phyloP scores from a whole-genome alignment of 2,797 vertebrate species.

The Siniperca undulata region DNA sequence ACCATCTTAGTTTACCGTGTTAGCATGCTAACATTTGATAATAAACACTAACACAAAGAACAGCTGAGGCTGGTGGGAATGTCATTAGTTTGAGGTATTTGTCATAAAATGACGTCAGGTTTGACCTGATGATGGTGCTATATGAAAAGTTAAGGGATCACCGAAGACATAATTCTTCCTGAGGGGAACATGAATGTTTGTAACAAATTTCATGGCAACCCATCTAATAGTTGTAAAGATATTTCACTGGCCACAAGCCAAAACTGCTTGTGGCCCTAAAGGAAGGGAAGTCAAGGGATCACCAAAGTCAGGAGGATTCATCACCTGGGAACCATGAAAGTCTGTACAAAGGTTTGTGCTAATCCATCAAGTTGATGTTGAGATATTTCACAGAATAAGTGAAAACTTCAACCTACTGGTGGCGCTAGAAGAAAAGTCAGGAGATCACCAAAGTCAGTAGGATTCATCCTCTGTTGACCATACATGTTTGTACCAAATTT shows the following conservation, averaged over 20 bases:
- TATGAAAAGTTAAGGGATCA: background rate
- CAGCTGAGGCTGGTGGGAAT: background rate
- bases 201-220: background rate
- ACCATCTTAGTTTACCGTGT: background rate
- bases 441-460: background rate
- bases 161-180: background rate
- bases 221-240: background rate
- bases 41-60: background rate
- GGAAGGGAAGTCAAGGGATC: background rate
- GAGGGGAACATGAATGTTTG: background rate
- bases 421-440: background rate
- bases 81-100: background rate
- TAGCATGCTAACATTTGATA: background rate
- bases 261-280: background rate
- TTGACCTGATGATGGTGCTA: no score
- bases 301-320: background rate
- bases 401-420: background rate
- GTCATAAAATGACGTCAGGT: background rate
- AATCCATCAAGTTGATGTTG: background rate
- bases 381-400: background rate
- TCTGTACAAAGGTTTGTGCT: background rate
- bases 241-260: conserved; percentile 5
- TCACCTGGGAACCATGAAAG: background rate
- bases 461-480: conserved; percentile 11
- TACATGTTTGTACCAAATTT: background rate